Evolutionary conservation across 1,140 invertebrate genomes (phyloP).

Genomic region (Drosophila neocordata): DNA sequence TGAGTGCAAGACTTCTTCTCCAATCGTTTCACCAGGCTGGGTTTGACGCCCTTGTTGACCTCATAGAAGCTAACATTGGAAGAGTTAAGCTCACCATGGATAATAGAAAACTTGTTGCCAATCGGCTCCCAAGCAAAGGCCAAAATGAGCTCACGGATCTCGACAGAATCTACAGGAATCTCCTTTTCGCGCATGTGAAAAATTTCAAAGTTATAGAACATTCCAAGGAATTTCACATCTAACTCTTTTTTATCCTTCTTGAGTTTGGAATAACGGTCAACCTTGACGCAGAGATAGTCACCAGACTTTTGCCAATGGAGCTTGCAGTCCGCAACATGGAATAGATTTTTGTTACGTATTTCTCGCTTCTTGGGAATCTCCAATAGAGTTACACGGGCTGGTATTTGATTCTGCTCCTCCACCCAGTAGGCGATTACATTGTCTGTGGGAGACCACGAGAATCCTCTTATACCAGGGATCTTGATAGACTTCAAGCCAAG

Average conservation of each 20-base stretch:
- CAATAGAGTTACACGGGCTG: slow-evolving; percentile 91
- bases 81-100: slow-evolving; percentile 95
- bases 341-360: slow-evolving; percentile 97
- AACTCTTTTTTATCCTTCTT: slow-evolving; percentile 93
- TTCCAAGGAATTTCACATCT: slow-evolving; percentile 96
- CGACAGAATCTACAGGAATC: slow-evolving; percentile 98
- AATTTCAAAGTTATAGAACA: slow-evolving; percentile 99
- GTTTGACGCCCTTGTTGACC: slow-evolving; percentile 94
- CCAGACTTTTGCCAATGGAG: slow-evolving; percentile 99
- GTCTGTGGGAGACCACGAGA: slow-evolving; percentile 98
- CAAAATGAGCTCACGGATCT: slow-evolving; percentile 96
- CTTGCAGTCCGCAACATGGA: slow-evolving; percentile 98
- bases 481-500: slow-evolving; percentile 98
- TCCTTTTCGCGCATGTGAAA: slow-evolving; percentile 99
- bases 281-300: slow-evolving; percentile 96
- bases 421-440: slow-evolving; percentile 99
- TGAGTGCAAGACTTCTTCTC: slow-evolving; percentile 97
- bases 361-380: slow-evolving; percentile 95
- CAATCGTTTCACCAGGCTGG: slow-evolving; percentile 93
- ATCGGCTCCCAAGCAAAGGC: slow-evolving; percentile 99
- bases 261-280: slow-evolving; percentile 98
- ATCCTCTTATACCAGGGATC: slow-evolving; percentile 95
- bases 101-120: slow-evolving; percentile 97
- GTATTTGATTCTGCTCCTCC: slow-evolving; percentile 97
- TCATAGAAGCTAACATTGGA: slow-evolving; percentile 97